Base-by-base conservation (phyloP, 1,140 invertebrate species). In the Drosophila guanche region DNA sequence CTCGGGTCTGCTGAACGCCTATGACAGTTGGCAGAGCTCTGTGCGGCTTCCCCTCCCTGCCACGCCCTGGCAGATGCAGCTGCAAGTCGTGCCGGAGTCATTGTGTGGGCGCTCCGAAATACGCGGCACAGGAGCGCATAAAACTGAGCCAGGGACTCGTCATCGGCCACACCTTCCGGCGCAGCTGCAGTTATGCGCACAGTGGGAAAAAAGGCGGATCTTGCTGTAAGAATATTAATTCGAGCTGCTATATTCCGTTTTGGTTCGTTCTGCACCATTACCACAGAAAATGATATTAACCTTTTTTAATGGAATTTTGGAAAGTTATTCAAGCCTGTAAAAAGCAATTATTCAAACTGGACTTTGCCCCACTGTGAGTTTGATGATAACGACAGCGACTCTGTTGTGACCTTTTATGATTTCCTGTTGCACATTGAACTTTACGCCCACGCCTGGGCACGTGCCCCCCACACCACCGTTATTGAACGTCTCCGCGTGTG, bases 361-460 rank as follows among this genome's bases (percentile, higher is more conserved):
- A 67, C 62, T 55, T 22, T 12, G 27, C 41, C 25, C 37, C 65
- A 46, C 37, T 25, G 29, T 42, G 61, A 61, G 61, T 41, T 62
- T 54, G n/a, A 41, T 54, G 33, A 40, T 27, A 57, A 14, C 29
- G 5, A 37, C 33, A 33, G n/a, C 10, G n/a, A 29, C 6, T 25
- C 8, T 27, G 7, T 22, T 3, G 10, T n/a, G 5, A 22, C 3
- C 29, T 58, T 59, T 85, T 57, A 73, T 85, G 80, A 6, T 79
- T 50, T 72, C 80, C 81, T 85, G 80, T 86, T 85, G 80, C 73
- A 74, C 62, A 33, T 57, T 80, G 73, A 85, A 86, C 76, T 80
- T 86, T 46, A 63, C 67, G 46, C 54, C 71, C 72, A 67, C 72
- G 72, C 70, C 59, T 73, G 22, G 51, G 45, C 41, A 25, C 54